Evolutionary conservation across 2,797 vertebrate species (phyloP).

Genomic region (Natrix natrix): DNA sequence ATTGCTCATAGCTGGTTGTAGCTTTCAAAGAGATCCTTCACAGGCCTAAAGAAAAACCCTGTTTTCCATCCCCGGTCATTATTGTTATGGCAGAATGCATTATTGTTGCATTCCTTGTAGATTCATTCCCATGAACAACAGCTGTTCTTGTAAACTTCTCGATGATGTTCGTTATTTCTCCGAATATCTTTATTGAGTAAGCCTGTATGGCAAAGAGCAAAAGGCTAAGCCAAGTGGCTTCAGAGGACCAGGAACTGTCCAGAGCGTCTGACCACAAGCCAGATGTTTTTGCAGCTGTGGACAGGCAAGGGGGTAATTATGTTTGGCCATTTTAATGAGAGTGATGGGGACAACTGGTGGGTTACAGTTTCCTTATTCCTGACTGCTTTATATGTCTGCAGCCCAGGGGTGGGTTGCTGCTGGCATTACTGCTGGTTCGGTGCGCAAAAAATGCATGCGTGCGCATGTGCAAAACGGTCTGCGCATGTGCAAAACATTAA

Average conservation of each 20-base stretch:
- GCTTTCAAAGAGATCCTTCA: not conserved
- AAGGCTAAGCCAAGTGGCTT: not conserved
- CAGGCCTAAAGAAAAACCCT: not conserved
- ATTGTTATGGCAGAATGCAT: not conserved
- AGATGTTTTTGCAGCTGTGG: not conserved
- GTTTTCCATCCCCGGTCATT: not conserved
- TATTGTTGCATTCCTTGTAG: conserved; percentile 12
- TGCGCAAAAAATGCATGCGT: no score
- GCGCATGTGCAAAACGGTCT: no score
- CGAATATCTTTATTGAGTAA: not conserved
- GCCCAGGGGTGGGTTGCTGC: no score
- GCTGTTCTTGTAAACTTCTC: conserved; percentile 10
- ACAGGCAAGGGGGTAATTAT: not conserved
- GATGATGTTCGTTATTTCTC: not conserved
- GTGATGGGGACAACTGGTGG: not conserved
- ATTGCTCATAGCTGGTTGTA: conserved; percentile 3
- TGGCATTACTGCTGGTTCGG: no score
- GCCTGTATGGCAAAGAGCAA: not conserved
- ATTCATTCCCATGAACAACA: conserved; percentile 21
- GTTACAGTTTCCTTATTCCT: not conserved
- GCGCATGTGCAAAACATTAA: no score
- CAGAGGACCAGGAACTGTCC: not conserved
- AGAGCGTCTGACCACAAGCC: not conserved
- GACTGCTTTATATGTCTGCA: not conserved
- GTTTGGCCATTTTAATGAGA: not conserved